These are phyloP conservation scores for Priocnemis perturbator DNA, from an alignment of 2,888 invertebrate species.

Conservation along the genomic window DNA sequence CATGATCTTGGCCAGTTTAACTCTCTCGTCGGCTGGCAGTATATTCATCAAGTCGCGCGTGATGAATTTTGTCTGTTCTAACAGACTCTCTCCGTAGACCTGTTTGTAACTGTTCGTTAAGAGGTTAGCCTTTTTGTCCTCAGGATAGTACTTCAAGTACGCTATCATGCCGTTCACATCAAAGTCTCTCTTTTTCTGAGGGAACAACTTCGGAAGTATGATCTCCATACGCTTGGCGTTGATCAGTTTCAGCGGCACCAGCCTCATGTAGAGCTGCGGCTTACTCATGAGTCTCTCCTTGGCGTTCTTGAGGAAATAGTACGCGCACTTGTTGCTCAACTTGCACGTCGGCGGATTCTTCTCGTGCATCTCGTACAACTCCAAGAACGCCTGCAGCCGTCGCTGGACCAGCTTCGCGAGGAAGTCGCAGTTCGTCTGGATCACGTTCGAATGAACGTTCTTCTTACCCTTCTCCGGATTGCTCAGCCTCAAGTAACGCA, in stretches of 20 bases:
- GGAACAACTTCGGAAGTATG: constrained; percentile 56
- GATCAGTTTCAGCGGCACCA: constrained; percentile 57
- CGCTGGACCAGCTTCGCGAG: constrained; percentile 57
- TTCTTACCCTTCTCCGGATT: background rate
- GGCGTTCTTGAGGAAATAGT: constrained; percentile 59
- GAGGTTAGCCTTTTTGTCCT: constrained; percentile 45
- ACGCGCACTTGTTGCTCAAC: constrained; percentile 54
- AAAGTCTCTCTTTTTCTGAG: constrained; percentile 33
- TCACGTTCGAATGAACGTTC: constrained; percentile 16
- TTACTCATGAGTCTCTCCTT: constrained; percentile 47
- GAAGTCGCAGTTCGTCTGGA: constrained; percentile 41
- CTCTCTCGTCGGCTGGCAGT: constrained; percentile 58
- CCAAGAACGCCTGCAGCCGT: constrained; percentile 53
- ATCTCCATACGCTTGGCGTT: constrained; percentile 44
- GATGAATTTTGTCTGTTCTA: constrained; percentile 42
- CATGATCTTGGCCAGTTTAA: constrained; percentile 53
- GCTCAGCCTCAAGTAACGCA: constrained; percentile 61
- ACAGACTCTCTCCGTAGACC: constrained; percentile 51
- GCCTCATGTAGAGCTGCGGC: constrained; percentile 46
- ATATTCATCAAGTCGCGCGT: constrained; percentile 44
- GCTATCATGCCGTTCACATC: constrained; percentile 15
- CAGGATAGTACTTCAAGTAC: constrained; percentile 56
- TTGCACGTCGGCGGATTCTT: constrained; percentile 3
- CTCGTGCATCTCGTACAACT: constrained; percentile 47
- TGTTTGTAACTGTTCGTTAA: constrained; percentile 52